A percentile compares a stretch with the other conserved stretches of the same genome.
Conservation (phyloP, 2,797 vertebrate genomes). For the Silurus aristotelis region DNA sequence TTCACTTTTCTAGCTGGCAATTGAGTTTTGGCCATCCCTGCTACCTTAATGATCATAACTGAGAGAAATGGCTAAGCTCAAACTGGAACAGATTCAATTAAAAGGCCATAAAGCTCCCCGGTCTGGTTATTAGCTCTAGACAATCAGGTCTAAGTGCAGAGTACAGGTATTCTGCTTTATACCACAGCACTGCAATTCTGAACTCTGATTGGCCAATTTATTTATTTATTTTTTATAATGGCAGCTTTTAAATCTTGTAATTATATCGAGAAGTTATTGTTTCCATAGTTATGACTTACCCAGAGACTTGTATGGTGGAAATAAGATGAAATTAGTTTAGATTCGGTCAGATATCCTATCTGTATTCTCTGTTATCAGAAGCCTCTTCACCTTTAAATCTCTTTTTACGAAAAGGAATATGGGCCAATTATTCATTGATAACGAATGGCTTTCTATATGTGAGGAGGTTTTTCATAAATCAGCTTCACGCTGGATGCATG, state of each 20-base stretch:
- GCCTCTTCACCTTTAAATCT: too few species aligned
- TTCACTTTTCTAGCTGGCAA: conserved; percentile 63
- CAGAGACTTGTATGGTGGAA: background rate
- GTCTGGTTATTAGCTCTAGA: conserved; percentile 66
- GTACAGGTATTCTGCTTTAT: conserved; percentile 35
- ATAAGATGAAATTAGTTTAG: too few species aligned
- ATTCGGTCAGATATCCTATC: too few species aligned
- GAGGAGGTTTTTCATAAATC: too few species aligned
- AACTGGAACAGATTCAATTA: conserved; percentile 71
- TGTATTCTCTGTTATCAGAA: too few species aligned
- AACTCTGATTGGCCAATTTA: background rate
- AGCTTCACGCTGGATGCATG: too few species aligned
- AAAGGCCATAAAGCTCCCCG: conserved; percentile 54
- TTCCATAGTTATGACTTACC: background rate
- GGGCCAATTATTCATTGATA: too few species aligned
- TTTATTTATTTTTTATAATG: background rate
- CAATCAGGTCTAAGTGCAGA: conserved; percentile 56
- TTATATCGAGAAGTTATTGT: background rate
- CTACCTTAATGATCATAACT: conserved; percentile 73
- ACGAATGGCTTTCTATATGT: too few species aligned
- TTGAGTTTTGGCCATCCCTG: conserved; percentile 66
- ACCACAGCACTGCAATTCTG: background rate
- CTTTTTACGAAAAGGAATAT: too few species aligned
- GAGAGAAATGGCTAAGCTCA: conserved; percentile 63
- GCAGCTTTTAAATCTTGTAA: background rate